These are phyloP conservation scores for Mylabris sibirica DNA, from an alignment of 2,888 invertebrate species.

Conservation along the genomic window DNA sequence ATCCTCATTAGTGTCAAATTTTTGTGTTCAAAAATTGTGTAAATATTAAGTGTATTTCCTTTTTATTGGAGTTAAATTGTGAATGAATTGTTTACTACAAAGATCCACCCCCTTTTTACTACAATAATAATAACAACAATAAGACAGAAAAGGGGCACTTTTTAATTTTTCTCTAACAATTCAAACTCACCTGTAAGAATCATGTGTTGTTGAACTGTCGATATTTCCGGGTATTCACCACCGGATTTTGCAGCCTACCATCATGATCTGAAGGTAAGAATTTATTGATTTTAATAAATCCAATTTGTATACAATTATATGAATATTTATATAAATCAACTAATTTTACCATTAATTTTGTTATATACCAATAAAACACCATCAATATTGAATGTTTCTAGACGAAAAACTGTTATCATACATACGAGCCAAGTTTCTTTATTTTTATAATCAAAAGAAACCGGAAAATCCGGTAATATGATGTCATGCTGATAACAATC, in stretches of 20 bases:
- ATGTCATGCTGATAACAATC: background rate
- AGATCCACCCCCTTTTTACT: background rate
- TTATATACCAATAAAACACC: too few relatives aligned
- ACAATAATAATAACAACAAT: background rate
- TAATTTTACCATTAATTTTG: too few relatives aligned
- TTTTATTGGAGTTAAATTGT: background rate
- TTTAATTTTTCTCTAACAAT: background rate
- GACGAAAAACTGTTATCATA: too few relatives aligned
- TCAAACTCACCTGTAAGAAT: background rate
- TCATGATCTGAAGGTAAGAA: conserved; percentile 5
- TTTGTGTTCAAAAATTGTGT: background rate
- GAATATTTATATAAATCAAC: too few relatives aligned
- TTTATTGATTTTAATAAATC: conserved; percentile 6
- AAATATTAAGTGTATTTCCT: background rate
- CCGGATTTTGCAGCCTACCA: conserved; percentile 8
- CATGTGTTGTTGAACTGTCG: background rate
- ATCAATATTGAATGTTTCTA: too few relatives aligned
- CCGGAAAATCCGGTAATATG: conserved; percentile 3
- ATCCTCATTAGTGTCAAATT: background rate
- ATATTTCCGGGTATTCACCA: background rate
- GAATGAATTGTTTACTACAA: background rate
- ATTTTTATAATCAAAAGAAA: background rate
- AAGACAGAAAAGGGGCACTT: background rate
- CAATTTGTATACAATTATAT: background rate
- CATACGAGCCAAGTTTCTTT: background rate